These are phyloP conservation scores for Cryptotis parvus DNA, from an alignment of 2,113 vertebrate species.

Conservation along the genomic window DNA sequence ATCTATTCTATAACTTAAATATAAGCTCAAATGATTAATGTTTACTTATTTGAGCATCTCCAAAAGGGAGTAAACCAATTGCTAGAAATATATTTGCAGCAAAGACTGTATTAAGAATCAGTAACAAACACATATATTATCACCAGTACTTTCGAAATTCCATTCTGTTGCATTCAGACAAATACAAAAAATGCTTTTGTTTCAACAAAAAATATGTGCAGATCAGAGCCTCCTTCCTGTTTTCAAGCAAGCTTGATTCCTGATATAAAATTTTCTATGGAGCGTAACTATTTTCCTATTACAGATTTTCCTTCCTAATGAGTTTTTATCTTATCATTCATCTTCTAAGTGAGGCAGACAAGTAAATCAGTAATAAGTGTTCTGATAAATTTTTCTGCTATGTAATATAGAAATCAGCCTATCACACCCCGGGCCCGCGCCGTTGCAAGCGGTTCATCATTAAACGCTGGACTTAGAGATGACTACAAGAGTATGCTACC, in stretches of 20 bases:
- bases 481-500: too few relatives aligned
- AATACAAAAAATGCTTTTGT: conserved; percentile 4
- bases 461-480: too few relatives aligned
- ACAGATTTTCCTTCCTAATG: conserved; percentile 60
- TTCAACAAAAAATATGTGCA: conserved; percentile 4
- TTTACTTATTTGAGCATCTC: background rate
- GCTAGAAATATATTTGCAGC: background rate
- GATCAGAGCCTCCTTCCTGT: conserved; percentile 38
- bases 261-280: conserved; percentile 61
- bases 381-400: conserved; percentile 48
- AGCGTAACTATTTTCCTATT: conserved; percentile 66
- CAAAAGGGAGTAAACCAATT: background rate
- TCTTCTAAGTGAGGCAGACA: conserved; percentile 64
- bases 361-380: conserved; percentile 49
- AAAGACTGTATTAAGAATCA: background rate
- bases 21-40: conserved; percentile 21
- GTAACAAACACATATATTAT: conserved; percentile 48
- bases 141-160: background rate
- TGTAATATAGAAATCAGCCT: conserved; percentile 7
- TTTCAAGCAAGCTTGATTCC: conserved; percentile 68
- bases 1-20: conserved; percentile 32
- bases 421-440: too few relatives aligned
- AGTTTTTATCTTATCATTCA: conserved; percentile 65
- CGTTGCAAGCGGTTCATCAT: too few relatives aligned
- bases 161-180: conserved; percentile 8